Evolutionary conservation across 1,140 invertebrate species (phyloP).

Genomic region (Heliconius hermathena): DNA sequence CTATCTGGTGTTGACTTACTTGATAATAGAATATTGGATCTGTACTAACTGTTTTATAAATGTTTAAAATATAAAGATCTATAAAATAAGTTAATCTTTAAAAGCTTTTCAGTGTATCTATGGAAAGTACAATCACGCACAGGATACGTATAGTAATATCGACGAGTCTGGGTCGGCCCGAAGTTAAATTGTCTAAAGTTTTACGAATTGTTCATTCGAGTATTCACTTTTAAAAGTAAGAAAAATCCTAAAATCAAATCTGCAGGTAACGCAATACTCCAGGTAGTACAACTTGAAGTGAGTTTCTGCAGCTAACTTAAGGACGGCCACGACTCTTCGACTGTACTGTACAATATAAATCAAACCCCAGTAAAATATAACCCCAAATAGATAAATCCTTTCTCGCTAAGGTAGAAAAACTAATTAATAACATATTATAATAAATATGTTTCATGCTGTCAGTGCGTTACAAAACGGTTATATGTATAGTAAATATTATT

Average conservation of each 20-base stretch:
- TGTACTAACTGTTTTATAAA: slow-evolving; percentile 11
- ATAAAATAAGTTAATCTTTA: background rate
- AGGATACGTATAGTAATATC: background rate
- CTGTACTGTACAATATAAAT: background rate
- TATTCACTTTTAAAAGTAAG: too few species aligned
- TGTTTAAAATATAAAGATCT: slow-evolving; percentile 2
- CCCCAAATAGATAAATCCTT: background rate
- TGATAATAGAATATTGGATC: slow-evolving; percentile 7
- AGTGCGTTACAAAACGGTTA: background rate
- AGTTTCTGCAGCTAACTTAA: too few species aligned
- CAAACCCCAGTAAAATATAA: slow-evolving; percentile 4
- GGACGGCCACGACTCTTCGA: too few species aligned
- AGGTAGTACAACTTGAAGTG: too few species aligned
- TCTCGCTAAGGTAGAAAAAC: background rate
- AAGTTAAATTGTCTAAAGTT: too few species aligned
- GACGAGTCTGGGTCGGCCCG: too few species aligned
- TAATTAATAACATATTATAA: background rate
- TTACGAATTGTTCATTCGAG: too few species aligned
- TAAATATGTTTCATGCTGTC: background rate
- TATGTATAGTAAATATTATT: background rate
- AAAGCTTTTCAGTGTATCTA: background rate
- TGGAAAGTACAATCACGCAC: background rate
- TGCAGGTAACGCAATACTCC: too few species aligned
- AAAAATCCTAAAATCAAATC: too few species aligned
- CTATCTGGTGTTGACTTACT: slow-evolving; percentile 5